phyloP scores from a whole-genome alignment of 2,797 vertebrate species.

The Manis javanica region DNA sequence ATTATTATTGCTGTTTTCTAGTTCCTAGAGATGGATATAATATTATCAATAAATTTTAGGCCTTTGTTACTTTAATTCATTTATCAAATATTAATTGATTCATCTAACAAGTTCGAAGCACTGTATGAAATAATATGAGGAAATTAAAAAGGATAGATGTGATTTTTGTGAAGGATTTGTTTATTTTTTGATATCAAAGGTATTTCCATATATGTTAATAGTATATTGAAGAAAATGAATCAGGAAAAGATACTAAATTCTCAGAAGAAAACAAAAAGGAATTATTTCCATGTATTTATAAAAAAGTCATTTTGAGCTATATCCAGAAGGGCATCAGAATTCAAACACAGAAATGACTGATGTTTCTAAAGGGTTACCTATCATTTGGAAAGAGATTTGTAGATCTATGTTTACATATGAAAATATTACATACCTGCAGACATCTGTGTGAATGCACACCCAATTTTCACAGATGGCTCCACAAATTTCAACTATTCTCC shows the following conservation, averaged over 20 bases:
- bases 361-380: not conserved
- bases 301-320: not conserved
- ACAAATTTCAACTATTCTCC: not conserved
- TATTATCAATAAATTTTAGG: not conserved
- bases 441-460: not conserved
- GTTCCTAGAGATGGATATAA: not conserved
- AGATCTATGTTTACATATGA: not conserved
- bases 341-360: not conserved
- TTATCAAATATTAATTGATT: conserved; percentile 5
- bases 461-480: not conserved
- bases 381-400: not conserved
- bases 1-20: not conserved
- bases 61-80: not conserved
- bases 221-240: not conserved
- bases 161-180: not conserved
- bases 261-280: not conserved
- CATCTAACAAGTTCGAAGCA: not conserved
- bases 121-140: not conserved
- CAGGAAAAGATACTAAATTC: not conserved
- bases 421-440: not conserved
- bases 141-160: not conserved
- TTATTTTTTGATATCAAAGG: not conserved
- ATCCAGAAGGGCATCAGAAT: not conserved
- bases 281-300: not conserved
- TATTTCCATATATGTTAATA: not conserved